Percentiles rank a stretch among this genome's conserved stretches.
phyloP scores from a whole-genome alignment of 2,888 invertebrate species.

The Cataglyphis cursor region DNA sequence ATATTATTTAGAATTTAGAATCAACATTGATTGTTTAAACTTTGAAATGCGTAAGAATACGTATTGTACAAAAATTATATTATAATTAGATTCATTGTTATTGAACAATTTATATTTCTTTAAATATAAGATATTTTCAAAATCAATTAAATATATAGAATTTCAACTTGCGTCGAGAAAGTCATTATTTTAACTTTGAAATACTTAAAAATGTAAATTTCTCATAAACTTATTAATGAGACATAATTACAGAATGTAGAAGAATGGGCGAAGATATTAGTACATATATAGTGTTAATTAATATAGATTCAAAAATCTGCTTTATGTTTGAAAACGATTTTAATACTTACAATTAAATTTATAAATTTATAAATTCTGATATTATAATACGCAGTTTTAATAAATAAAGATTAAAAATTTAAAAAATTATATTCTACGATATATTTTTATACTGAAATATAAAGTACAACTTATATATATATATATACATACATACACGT shows the following conservation, averaged over 20 bases:
- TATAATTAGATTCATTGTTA: background rate
- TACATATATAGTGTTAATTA: slow-evolving; percentile 50
- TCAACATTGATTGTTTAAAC: background rate
- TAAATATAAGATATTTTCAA: background rate
- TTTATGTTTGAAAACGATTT: slow-evolving; percentile 65
- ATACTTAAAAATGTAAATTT: background rate
- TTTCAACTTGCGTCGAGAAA: background rate
- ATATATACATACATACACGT: slow-evolving; percentile 57
- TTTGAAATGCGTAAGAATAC: background rate
- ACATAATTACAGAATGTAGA: background rate
- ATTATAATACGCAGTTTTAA: slow-evolving; percentile 60
- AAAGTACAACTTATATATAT: slow-evolving; percentile 46
- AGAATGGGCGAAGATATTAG: slow-evolving; percentile 51
- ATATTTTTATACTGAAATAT: slow-evolving; percentile 59
- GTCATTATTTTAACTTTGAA: background rate
- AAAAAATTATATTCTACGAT: slow-evolving; percentile 68
- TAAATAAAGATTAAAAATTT: slow-evolving; percentile 71
- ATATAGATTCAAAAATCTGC: slow-evolving; percentile 69
- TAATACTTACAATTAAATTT: slow-evolving; percentile 36
- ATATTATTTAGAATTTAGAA: slow-evolving; percentile 10
- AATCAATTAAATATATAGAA: background rate
- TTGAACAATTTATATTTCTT: background rate
- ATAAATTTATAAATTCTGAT: slow-evolving; percentile 60
- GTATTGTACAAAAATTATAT: background rate
- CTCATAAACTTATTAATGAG: background rate